Evolutionary conservation across 2,888 invertebrate genomes (phyloP).

Genomic region (Brenthis hecate): DNA sequence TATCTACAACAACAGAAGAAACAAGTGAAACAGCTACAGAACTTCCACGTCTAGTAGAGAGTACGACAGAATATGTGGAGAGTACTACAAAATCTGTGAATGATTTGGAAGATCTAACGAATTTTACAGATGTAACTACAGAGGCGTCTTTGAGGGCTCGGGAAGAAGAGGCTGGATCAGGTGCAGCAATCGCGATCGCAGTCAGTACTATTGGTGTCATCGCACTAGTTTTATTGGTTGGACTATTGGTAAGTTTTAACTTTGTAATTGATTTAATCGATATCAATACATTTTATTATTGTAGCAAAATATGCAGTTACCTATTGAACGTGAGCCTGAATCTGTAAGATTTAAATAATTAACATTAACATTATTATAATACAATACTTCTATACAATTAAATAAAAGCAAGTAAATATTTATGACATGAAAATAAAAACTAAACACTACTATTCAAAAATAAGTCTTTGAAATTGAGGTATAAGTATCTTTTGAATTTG

Average conservation of each 20-base stretch:
- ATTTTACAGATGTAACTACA: constrained; percentile 61
- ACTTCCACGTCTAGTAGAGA: constrained; percentile 50
- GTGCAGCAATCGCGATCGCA: constrained; percentile 90
- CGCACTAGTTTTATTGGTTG: constrained; percentile 89
- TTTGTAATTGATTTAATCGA: neutral
- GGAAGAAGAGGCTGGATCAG: constrained; percentile 78
- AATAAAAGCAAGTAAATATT: no score
- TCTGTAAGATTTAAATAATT: no score
- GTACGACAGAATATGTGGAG: constrained; percentile 51
- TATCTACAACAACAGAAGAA: constrained; percentile 36
- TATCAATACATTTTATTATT: no score
- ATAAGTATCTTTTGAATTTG: no score
- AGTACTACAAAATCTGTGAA: constrained; percentile 54
- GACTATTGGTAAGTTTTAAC: constrained; percentile 86
- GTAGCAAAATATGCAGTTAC: no score
- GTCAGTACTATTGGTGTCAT: constrained; percentile 91
- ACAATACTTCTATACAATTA: no score
- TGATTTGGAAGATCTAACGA: constrained; percentile 59
- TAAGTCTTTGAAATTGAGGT: no score
- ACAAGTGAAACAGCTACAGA: constrained; percentile 45
- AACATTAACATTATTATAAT: no score
- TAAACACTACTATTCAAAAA: no score
- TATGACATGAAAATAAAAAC: no score
- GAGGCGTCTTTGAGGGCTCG: constrained; percentile 58
- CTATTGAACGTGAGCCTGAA: no score